phyloP scores from a whole-genome alignment of 2,113 vertebrate species.

The Butastur rufipennis region DNA sequence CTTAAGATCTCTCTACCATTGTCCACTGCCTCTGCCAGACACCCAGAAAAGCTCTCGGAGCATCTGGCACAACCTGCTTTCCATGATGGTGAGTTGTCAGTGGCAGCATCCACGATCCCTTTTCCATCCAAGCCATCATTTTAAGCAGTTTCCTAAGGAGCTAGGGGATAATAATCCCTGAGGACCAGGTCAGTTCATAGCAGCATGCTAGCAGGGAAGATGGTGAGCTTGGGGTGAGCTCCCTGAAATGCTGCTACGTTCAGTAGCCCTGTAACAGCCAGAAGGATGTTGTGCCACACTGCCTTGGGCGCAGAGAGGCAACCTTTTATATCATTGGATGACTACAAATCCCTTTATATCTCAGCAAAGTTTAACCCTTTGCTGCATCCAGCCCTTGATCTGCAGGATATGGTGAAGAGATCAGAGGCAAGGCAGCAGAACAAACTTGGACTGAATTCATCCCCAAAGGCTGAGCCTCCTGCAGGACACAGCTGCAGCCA shows the following conservation, averaged over 20 bases:
- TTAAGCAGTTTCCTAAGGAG: not conserved
- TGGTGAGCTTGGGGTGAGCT: not conserved
- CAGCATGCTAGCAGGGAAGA: not conserved
- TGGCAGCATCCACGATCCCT: not conserved
- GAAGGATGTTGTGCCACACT: not conserved
- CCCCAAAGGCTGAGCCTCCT: not conserved
- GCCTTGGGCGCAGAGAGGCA: not conserved
- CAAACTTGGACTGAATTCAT: rapidly evolving
- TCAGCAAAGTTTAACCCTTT: not conserved
- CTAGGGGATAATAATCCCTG: rapidly evolving
- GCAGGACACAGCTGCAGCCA: not conserved
- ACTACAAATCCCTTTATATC: not conserved
- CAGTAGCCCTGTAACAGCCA: not conserved
- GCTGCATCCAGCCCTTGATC: not conserved
- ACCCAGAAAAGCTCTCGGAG: not conserved
- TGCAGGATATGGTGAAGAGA: not conserved
- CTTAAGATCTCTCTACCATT: not conserved
- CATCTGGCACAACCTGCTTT: not conserved
- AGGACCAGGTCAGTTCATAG: rapidly evolving
- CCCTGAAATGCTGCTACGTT: rapidly evolving
- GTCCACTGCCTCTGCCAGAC: not conserved
- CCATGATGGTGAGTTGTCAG: rapidly evolving
- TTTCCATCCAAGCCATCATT: not conserved
- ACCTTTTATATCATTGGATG: not conserved
- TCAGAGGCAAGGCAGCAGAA: not conserved